Base-by-base conservation (phyloP, 2,113 vertebrate genomes). In the Periophthalmus modestus region DNA sequence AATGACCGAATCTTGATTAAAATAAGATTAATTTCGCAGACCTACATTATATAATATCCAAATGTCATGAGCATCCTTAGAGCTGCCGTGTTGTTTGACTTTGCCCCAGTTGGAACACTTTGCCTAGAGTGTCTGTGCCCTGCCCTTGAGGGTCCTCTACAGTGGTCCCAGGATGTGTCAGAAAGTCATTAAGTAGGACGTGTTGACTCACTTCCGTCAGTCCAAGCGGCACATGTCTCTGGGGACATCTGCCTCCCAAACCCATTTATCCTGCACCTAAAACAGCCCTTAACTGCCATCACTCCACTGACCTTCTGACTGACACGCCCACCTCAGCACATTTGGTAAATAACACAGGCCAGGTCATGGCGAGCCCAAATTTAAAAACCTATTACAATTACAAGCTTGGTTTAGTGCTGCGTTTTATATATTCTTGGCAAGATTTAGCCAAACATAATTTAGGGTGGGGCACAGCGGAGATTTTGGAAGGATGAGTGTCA, bases 391-490 rank as follows among this genome's bases (percentile, higher is more conserved):
- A 52, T 65, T 19, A 0, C 1, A 72, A 75, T 67, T 47, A 5
- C 55, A 65, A 74, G 15, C 23, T 21, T 14, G 11, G 55, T 68
- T 76, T 69, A 15, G n/a, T 33, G 52, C 7, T 54, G 57, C 54
- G 43, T 33, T 5, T 2, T 55, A 68, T 72, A 18, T 68, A 50
- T 55, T 33, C 24, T 46, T 50, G 48, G 69, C n/a, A 18, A 69
- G 47, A 63, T 36, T 75, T 43, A 70, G 24, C 43, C 68, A 36
- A 59, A 80, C 73, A 81, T 83, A 65, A 83, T 85, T 87, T 91
- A 84, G 93, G 92, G 92, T 92, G 93, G 90, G 93, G 92, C 91
- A 86, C 79, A 47, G 76, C 69, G 72, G 81, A 78, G 84, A 72
- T 79, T 87, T 86, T 81, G 79, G 72, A 74, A 79, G 80, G 77